A percentile compares a stretch with the other conserved stretches of the same genome.
phyloP scores from a whole-genome alignment of 2,113 vertebrate species.

The Hystrix cristata region DNA sequence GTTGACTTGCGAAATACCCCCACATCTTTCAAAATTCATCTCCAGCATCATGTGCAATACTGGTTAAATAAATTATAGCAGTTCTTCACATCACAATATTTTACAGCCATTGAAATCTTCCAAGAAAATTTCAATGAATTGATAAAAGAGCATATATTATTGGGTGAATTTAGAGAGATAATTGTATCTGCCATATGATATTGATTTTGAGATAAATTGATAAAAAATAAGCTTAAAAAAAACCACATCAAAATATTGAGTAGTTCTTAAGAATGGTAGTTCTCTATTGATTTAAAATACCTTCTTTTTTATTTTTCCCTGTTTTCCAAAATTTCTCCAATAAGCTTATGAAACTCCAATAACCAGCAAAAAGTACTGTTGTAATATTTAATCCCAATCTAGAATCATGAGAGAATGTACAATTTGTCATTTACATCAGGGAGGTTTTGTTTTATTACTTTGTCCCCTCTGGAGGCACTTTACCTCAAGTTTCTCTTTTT shows the following conservation, averaged over 20 bases:
- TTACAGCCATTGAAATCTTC: conserved; percentile 2
- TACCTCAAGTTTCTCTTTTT: conserved; percentile 11
- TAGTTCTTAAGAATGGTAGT: conserved; percentile 35
- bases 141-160: not conserved
- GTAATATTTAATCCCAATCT: not conserved
- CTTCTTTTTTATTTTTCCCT: conserved; percentile 27
- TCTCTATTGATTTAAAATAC: conserved; percentile 26
- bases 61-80: conserved; percentile 33
- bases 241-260: conserved; percentile 29
- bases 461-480: not conserved
- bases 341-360: not conserved
- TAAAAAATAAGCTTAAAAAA: conserved; percentile 23
- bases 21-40: conserved; percentile 25
- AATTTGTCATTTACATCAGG: conserved; percentile 49
- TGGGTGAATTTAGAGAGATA: conserved; percentile 43
- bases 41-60: not conserved
- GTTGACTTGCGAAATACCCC: conserved; percentile 11
- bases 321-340: conserved; percentile 3
- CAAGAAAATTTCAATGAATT: conserved; percentile 41
- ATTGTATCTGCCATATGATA: not conserved
- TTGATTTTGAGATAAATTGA: conserved; percentile 57
- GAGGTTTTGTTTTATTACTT: conserved; percentile 60
- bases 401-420: not conserved
- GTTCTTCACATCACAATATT: not conserved
- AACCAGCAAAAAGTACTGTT: not conserved